Conservation (phyloP, 1,140 invertebrate genomes). For the Drosophila fuyamai region DNA sequence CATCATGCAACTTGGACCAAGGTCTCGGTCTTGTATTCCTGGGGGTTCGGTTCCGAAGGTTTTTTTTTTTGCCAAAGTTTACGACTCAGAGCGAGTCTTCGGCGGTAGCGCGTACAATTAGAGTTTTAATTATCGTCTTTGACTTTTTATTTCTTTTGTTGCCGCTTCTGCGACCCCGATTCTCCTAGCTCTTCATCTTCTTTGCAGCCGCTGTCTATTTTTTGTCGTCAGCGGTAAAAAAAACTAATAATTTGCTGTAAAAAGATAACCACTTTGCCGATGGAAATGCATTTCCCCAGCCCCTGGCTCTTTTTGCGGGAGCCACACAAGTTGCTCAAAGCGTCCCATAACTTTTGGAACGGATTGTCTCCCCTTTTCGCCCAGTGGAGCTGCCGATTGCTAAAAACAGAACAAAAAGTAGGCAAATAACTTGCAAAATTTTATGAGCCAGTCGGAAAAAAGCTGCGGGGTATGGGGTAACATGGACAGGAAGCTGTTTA, state of each 20-base stretch:
- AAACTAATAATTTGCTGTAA: constrained; percentile 83
- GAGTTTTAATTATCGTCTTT: constrained; percentile 78
- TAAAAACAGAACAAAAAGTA: constrained; percentile 70
- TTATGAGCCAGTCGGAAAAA: constrained; percentile 59
- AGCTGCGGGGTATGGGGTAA: constrained; percentile 1
- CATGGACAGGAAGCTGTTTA: constrained; percentile 69
- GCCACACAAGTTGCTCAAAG: constrained; percentile 71
- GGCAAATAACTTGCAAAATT: constrained; percentile 79
- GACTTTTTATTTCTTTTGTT: constrained; percentile 44
- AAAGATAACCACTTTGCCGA: constrained; percentile 78
- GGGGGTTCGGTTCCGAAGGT: not conserved
- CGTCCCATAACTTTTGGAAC: constrained; percentile 56
- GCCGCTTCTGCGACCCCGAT: constrained; percentile 2
- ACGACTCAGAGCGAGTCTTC: constrained; percentile 40
- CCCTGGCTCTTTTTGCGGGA: constrained; percentile 26
- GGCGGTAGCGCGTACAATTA: constrained; percentile 78
- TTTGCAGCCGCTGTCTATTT: constrained; percentile 37
- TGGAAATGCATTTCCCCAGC: constrained; percentile 45
- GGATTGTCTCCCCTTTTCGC: not conserved
- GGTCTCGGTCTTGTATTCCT: constrained; percentile 15
- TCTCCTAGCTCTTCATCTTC: constrained; percentile 1
- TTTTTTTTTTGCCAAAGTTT: constrained; percentile 31
- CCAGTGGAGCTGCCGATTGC: constrained; percentile 35
- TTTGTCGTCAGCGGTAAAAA: constrained; percentile 71
- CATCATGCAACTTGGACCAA: constrained; percentile 28